Evolutionary conservation across 2,113 vertebrate species (phyloP), one percentile per base, ranked within the genome.

Genomic region (Pygoscelis adeliae): DNA sequence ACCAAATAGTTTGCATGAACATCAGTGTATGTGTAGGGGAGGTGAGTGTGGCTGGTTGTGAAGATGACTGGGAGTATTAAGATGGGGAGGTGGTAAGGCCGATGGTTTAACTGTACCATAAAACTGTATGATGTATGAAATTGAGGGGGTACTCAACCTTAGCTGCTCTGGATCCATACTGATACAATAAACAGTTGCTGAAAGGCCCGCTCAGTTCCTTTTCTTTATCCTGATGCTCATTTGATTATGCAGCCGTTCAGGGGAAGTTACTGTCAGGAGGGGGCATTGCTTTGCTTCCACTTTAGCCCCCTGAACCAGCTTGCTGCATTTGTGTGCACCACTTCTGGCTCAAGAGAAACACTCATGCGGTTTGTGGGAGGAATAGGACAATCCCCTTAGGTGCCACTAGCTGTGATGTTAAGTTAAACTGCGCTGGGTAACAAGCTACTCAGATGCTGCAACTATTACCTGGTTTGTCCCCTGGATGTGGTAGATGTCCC

Each of bases 321-420:
- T 22, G 25, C 59, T 42, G 69, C 9, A 2, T 40, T 36, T 55
- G 14, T 30, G 19, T 47, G 25, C 10, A 11, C 21, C 6, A 1
- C 53, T 42, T 59, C 27, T n/a, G 76, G 10, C 21, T 74, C 1
- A 17, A 49, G 70, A 36, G 46, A 40, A 55, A 27, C 9, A 32
- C 12, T 1, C 2, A 0, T 4, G 15, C 0, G 5, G 32, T 23
- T 40, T 69, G 29, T 61, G n/a, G 61, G 38, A 55, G 30, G 26
- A 82, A 13, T 6, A 34, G 49, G 15, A 20, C 70, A 71, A 12
- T 25, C 13, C 6, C 11, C 36, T 11, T n/a, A 9, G 40, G 47
- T 42, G 46, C 38, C 55, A 6, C 47, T 32, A 44, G 42, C 42
- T 69, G 40, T 50, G n/a, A 23, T 36, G 25, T 42, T 17, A 16